phyloP scores from a whole-genome alignment of 1,140 invertebrate species.

The Penaeus japonicus region DNA sequence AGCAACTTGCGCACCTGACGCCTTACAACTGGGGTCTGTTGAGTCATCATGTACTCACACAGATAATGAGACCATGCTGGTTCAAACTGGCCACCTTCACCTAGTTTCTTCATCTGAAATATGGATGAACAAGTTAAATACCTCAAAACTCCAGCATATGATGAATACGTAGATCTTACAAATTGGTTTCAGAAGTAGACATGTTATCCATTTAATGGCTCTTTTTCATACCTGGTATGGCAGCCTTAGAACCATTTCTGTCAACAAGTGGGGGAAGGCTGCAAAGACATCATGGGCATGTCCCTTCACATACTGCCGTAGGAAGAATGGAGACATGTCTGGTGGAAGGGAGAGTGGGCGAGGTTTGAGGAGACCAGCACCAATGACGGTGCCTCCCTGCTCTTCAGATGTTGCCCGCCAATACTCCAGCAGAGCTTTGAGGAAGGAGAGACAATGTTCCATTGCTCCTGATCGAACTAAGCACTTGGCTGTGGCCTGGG shows the following conservation, averaged over 20 bases:
- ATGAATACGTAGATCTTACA: background rate
- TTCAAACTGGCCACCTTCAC: conserved; percentile 54
- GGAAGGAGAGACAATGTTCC: conserved; percentile 80
- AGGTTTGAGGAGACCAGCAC: conserved; percentile 77
- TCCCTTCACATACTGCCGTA: conserved; percentile 89
- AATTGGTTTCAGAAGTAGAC: background rate
- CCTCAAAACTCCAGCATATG: background rate
- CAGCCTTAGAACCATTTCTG: conserved; percentile 91
- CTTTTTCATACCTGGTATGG: conserved; percentile 87
- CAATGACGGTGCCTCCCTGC: conserved; percentile 68
- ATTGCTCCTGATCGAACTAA: conserved; percentile 82
- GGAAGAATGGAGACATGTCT: conserved; percentile 95
- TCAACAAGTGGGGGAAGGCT: conserved; percentile 89
- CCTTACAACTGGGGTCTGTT: conserved; percentile 68
- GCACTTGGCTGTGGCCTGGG: conserved; percentile 78
- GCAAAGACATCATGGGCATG: conserved; percentile 93
- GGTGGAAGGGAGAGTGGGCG: conserved; percentile 78
- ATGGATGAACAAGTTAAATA: background rate
- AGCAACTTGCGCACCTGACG: conserved; percentile 80
- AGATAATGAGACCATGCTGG: conserved; percentile 78
- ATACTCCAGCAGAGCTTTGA: conserved; percentile 82
- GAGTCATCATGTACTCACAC: conserved; percentile 96
- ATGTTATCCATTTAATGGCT: too few species aligned
- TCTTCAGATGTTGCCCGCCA: conserved; percentile 75
- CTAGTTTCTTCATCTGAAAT: conserved; percentile 53